phyloP scores from a whole-genome alignment of 2,797 vertebrate species.

The Amphiprion clarkii region DNA sequence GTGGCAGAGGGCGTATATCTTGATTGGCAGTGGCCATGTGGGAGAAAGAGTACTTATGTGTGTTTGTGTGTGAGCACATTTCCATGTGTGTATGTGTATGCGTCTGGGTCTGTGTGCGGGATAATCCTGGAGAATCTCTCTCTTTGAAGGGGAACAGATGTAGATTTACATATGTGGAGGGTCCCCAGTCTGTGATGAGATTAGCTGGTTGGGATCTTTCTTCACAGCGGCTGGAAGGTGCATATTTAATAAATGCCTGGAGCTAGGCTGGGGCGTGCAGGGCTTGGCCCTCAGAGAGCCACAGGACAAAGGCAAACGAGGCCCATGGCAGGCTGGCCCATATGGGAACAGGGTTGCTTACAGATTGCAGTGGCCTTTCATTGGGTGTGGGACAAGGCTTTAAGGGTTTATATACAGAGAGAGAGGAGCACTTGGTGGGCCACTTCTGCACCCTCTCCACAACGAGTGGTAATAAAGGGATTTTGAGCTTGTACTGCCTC shows the following conservation, averaged over 20 bases:
- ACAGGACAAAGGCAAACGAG: conserved; percentile 88
- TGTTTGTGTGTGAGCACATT: conserved; percentile 70
- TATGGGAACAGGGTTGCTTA: conserved; percentile 90
- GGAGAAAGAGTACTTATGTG: conserved; percentile 79
- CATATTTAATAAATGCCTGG: conserved; percentile 99
- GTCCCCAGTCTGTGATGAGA: conserved; percentile 97
- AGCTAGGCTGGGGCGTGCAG: conserved; percentile 87
- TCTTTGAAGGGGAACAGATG: conserved; percentile 99
- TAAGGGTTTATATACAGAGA: conserved; percentile 84
- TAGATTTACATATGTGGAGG: conserved; percentile 99
- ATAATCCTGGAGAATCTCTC: conserved; percentile 96
- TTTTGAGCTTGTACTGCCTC: conserved; percentile 83
- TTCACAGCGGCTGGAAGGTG: conserved; percentile 94
- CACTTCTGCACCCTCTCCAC: conserved; percentile 77
- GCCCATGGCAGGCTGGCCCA: conserved; percentile 88
- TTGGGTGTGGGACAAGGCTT: conserved; percentile 85
- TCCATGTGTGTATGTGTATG: conserved; percentile 79
- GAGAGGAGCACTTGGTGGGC: conserved; percentile 76
- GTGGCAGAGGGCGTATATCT: conserved; percentile 80
- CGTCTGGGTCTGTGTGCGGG: conserved; percentile 74
- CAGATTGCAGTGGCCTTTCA: conserved; percentile 87
- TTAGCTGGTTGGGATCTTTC: conserved; percentile 93
- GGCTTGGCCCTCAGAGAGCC: conserved; percentile 90
- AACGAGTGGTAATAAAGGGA: conserved; percentile 86
- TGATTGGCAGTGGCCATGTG: conserved; percentile 90